These are phyloP conservation scores for Vanessa tameamea DNA, from an alignment of 1,140 invertebrate genomes.

Conservation along the genomic window DNA sequence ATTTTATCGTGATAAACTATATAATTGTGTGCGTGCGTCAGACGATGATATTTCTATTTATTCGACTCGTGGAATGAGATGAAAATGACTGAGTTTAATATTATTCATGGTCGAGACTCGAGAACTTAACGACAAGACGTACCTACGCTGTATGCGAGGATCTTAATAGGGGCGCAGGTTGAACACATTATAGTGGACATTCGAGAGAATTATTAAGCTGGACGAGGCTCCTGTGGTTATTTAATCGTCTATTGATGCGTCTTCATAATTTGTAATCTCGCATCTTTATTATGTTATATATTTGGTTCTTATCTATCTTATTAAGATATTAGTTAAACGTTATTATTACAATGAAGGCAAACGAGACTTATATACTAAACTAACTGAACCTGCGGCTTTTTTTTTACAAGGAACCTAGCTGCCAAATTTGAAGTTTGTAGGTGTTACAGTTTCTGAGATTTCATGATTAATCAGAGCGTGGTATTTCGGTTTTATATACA, in stretches of 20 bases:
- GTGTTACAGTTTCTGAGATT: no score
- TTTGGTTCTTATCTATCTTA: neutral
- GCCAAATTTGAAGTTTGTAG: no score
- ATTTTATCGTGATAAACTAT: constrained; percentile 36
- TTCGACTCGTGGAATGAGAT: constrained; percentile 40
- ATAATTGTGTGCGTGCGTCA: constrained; percentile 27
- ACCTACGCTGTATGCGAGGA: constrained; percentile 33
- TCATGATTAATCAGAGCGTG: no score
- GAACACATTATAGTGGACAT: constrained; percentile 38
- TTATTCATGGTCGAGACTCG: constrained; percentile 56
- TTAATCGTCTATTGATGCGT: constrained; percentile 26
- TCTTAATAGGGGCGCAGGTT: constrained; percentile 33
- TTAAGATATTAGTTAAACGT: neutral
- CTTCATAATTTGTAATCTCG: constrained; percentile 21
- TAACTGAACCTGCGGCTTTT: no score
- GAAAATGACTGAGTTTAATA: constrained; percentile 58
- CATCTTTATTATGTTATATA: constrained; percentile 5
- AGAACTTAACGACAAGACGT: constrained; percentile 52
- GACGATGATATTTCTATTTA: constrained; percentile 42
- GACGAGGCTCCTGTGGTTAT: constrained; percentile 40
- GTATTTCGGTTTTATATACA: no score
- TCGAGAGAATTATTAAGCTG: constrained; percentile 45
- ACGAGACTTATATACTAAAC: no score
- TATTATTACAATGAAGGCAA: no score
- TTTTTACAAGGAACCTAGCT: no score